phyloP scores from a whole-genome alignment of 1,140 invertebrate genomes.

The Cotesia glomerata region DNA sequence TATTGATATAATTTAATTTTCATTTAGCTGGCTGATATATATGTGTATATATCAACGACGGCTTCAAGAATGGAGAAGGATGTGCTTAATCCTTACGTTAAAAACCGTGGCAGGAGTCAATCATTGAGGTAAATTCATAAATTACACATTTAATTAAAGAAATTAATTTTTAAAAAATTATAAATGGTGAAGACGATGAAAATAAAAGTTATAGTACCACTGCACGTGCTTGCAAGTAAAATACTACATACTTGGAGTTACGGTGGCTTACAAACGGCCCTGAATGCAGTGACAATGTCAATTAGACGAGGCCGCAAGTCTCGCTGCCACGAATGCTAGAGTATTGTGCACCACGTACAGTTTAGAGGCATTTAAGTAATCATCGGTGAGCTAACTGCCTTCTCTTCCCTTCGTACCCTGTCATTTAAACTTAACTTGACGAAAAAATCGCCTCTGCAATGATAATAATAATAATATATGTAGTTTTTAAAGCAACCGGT shows the following conservation, averaged over 20 bases:
- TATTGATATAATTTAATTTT: neutral
- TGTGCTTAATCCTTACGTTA: constrained; percentile 10
- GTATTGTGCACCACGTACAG: constrained; percentile 23
- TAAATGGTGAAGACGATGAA: neutral
- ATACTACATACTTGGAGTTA: neutral
- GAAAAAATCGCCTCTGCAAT: neutral
- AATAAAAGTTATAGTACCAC: neutral
- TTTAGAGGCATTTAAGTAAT: constrained; percentile 34
- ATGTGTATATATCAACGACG: neutral
- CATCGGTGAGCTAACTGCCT: constrained; percentile 14
- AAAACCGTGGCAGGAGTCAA: constrained; percentile 21
- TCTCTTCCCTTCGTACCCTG: neutral
- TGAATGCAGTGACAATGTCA: constrained; percentile 44
- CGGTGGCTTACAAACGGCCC: constrained; percentile 29
- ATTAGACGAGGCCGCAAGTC: constrained; percentile 39
- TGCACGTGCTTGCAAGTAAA: constrained; percentile 27
- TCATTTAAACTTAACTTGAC: neutral
- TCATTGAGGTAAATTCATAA: constrained; percentile 13
- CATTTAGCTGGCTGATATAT: neutral
- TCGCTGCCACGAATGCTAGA: constrained; percentile 21
- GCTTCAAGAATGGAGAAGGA: constrained; percentile 27
- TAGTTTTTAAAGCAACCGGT: no score
- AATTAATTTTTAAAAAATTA: neutral
- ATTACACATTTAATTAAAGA: neutral
- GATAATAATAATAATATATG: no score